These are phyloP conservation scores for rat (Rattus norvegicus) DNA, from an alignment of 2,113 vertebrate species.

Conservation along the genomic window DNA sequence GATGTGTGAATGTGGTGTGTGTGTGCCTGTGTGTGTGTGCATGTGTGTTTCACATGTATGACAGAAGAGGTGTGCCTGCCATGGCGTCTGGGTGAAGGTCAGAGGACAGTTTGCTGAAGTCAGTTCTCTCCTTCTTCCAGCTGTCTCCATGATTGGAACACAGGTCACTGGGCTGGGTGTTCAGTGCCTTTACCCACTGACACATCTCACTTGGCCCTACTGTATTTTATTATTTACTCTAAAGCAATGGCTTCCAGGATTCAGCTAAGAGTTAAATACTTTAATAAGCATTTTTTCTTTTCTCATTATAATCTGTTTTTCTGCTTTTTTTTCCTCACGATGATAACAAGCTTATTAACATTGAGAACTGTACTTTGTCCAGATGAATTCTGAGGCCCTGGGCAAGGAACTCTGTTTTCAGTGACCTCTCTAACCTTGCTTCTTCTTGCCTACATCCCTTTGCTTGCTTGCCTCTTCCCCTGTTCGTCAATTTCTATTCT, in stretches of 20 bases:
- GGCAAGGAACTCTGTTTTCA: background rate
- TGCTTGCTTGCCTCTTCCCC: slow-evolving; percentile 67
- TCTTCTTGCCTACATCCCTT: slow-evolving; percentile 75
- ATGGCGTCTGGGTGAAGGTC: background rate
- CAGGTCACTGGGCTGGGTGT: too few species aligned
- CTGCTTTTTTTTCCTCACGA: slow-evolving; percentile 16
- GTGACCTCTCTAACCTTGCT: slow-evolving; percentile 56
- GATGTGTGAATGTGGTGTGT: background rate
- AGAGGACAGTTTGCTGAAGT: background rate
- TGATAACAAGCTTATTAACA: background rate
- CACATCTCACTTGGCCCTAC: background rate
- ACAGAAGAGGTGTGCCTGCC: background rate
- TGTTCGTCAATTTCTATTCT: slow-evolving; percentile 86
- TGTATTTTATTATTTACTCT: slow-evolving; percentile 21
- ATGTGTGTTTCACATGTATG: background rate
- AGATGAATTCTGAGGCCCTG: background rate
- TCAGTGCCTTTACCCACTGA: background rate
- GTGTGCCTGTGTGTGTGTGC: background rate
- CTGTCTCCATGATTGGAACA: background rate
- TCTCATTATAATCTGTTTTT: slow-evolving; percentile 28
- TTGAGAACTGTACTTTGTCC: background rate
- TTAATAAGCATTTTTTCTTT: slow-evolving; percentile 15
- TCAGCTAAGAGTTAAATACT: background rate
- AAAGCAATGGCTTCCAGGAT: background rate
- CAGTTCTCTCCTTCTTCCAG: background rate